Percentiles rank a stretch among this genome's conserved stretches.
These are phyloP conservation scores for Staurois parvus DNA, from an alignment of 2,797 vertebrate species.

Conservation along the genomic window DNA sequence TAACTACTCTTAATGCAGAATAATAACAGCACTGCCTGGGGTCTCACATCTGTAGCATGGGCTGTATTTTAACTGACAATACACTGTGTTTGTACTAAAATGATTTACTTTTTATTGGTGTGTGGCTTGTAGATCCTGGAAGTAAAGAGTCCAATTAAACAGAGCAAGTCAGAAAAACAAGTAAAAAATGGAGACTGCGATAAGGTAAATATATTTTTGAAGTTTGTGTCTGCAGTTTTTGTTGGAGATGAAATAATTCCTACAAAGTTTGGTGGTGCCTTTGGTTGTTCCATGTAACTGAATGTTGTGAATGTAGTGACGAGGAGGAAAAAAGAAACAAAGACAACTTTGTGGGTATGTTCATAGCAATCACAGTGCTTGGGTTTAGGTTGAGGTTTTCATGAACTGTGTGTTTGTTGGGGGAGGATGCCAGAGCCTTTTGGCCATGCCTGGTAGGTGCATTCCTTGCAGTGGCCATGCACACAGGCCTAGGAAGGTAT, in stretches of 20 bases:
- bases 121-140: constrained; percentile 86
- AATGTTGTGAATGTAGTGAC: neutral
- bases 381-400: too few species aligned
- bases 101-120: constrained; percentile 57
- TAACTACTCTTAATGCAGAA: neutral
- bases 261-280: neutral
- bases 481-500: too few species aligned
- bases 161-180: constrained; percentile 90
- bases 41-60: neutral
- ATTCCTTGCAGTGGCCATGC: too few species aligned
- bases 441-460: too few species aligned
- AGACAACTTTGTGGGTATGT: too few species aligned
- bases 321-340: too few species aligned
- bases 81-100: neutral
- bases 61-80: neutral
- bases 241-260: neutral
- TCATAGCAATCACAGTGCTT: too few species aligned
- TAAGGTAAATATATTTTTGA: constrained; percentile 81
- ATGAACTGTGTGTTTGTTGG: too few species aligned
- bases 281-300: neutral
- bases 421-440: too few species aligned
- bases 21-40: neutral
- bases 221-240: neutral
- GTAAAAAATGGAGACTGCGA: constrained; percentile 91
- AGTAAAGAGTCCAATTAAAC: constrained; percentile 91